Evolutionary conservation across 2,888 invertebrate species (phyloP).

Genomic region (Melolontha melolontha): DNA sequence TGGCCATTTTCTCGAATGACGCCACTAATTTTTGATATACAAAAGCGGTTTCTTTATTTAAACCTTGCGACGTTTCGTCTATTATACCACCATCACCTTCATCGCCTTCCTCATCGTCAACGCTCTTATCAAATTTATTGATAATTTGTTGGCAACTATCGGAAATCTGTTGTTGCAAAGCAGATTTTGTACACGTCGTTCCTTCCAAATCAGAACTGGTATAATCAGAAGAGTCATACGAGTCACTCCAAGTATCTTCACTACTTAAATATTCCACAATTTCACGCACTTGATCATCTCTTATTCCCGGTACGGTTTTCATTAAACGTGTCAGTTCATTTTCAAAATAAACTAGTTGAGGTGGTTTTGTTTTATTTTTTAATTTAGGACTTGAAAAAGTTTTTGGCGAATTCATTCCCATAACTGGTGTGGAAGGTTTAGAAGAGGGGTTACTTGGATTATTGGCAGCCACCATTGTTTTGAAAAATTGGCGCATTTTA

Average conservation of each 20-base stretch:
- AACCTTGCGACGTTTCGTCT: conserved; percentile 63
- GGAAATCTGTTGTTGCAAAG: conserved; percentile 85
- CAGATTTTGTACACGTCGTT: conserved; percentile 71
- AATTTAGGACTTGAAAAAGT: conserved; percentile 71
- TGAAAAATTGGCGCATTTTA: conserved; percentile 93
- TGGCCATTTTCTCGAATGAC: conserved; percentile 83
- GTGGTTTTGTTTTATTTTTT: conserved; percentile 79
- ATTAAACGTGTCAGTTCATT: conserved; percentile 89
- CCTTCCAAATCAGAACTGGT: conserved; percentile 89
- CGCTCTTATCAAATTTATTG: conserved; percentile 79
- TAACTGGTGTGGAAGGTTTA: conserved; percentile 68
- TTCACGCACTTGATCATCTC: conserved; percentile 90
- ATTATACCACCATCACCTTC: conserved; percentile 67
- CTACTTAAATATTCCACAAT: conserved; percentile 93
- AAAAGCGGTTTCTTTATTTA: conserved; percentile 80
- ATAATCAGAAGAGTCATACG: conserved; percentile 92
- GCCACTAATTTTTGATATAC: conserved; percentile 90
- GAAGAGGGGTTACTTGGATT: conserved; percentile 65
- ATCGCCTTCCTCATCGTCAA: conserved; percentile 71
- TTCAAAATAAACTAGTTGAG: conserved; percentile 89
- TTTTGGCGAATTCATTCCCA: conserved; percentile 60
- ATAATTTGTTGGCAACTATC: conserved; percentile 91
- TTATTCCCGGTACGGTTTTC: conserved; percentile 93
- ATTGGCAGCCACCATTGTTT: conserved; percentile 84
- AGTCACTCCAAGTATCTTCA: conserved; percentile 94